A percentile compares a stretch with the other conserved stretches of the same genome.
phyloP scores from a whole-genome alignment of 2,113 vertebrate species.

The Erpornis zantholeuca region DNA sequence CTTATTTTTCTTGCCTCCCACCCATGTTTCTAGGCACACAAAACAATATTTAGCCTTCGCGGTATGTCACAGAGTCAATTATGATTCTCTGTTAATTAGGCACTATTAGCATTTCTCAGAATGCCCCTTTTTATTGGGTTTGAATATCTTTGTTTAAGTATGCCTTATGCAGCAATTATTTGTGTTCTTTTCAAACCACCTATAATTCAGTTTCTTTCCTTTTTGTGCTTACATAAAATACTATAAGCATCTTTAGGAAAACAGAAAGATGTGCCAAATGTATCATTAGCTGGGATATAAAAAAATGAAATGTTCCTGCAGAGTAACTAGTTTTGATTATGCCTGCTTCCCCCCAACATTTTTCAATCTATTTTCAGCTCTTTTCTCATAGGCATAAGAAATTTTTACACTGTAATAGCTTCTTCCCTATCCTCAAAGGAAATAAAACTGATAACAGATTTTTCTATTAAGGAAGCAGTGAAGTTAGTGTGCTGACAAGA shows the following conservation, averaged over 20 bases:
- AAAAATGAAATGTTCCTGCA: not conserved
- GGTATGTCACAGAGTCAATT: not conserved
- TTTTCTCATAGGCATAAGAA: not conserved
- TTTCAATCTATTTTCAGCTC: conserved; percentile 35
- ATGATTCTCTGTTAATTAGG: not conserved
- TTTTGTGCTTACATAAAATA: not conserved
- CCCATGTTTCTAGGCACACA: not conserved
- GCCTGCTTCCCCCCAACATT: not conserved
- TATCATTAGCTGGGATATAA: not conserved
- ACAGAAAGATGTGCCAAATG: conserved; percentile 12
- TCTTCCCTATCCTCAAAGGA: conserved; percentile 10
- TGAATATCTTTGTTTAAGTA: not conserved
- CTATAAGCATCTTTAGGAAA: not conserved
- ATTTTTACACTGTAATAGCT: conserved; percentile 13
- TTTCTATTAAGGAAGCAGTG: conserved; percentile 6
- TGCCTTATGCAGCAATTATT: not conserved
- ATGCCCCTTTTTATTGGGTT: not conserved
- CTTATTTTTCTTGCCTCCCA: conserved; percentile 9
- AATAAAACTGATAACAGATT: conserved; percentile 31
- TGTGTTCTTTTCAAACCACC: not conserved
- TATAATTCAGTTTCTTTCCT: not conserved
- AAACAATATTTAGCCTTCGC: not conserved
- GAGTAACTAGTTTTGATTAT: not conserved
- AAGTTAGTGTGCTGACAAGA: not conserved
- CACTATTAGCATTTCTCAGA: not conserved